Percentiles rank a stretch among this genome's conserved stretches.
Conservation (phyloP, 1,140 invertebrate species). For the Dreissena polymorpha region DNA sequence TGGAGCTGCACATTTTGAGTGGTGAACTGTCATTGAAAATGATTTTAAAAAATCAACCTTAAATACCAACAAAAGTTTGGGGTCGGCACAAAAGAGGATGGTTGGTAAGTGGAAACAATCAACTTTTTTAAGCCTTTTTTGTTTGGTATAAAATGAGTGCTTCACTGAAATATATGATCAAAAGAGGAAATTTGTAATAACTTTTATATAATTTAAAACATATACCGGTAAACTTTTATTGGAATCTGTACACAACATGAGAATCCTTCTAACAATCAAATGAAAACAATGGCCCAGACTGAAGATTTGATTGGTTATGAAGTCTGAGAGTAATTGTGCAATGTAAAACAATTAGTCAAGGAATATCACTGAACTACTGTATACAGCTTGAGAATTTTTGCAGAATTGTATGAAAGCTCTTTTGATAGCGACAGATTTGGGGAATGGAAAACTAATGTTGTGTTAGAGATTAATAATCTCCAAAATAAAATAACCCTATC, state of each 20-base stretch:
- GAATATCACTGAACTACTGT: no score
- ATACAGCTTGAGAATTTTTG: background rate
- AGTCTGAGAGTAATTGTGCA: conserved; percentile 23
- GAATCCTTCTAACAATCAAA: background rate
- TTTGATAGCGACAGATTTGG: background rate
- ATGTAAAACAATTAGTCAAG: background rate
- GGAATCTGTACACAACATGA: background rate
- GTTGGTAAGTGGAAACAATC: background rate
- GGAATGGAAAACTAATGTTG: background rate
- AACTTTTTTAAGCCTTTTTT: background rate
- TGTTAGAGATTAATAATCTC: conserved; percentile 3
- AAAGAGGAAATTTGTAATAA: background rate
- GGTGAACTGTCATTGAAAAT: no score
- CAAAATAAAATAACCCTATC: background rate
- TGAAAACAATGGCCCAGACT: conserved; percentile 11
- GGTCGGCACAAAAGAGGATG: no score
- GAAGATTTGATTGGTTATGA: background rate
- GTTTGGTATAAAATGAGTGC: background rate
- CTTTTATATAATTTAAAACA: background rate
- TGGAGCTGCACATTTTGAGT: no score
- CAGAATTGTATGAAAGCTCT: background rate
- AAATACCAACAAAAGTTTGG: no score
- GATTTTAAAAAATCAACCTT: no score
- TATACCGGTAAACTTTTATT: background rate
- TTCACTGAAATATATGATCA: background rate